Conservation (phyloP, 1,140 invertebrate species). For the Sarcophaga bullata region DNA sequence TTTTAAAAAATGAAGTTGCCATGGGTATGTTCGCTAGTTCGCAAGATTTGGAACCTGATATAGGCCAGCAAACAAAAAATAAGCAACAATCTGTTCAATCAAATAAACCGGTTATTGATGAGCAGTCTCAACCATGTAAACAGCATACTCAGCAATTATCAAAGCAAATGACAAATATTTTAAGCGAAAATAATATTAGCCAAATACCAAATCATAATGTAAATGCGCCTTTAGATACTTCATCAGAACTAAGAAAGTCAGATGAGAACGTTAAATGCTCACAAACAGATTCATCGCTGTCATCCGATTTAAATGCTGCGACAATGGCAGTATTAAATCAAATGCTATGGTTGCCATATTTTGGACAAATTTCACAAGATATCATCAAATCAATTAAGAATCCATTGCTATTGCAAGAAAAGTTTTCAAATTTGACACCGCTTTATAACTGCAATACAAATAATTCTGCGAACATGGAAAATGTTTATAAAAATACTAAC, state of each 20-base stretch:
- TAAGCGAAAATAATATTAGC: neutral
- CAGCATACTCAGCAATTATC: neutral
- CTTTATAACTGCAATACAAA: constrained; percentile 55
- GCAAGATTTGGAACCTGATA: neutral
- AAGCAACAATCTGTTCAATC: neutral
- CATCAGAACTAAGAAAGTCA: neutral
- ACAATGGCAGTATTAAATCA: constrained; percentile 75
- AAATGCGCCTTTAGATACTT: neutral
- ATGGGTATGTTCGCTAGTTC: constrained; percentile 43
- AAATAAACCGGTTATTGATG: neutral
- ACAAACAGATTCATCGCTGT: constrained; percentile 67
- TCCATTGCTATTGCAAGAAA: constrained; percentile 57
- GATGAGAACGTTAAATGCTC: constrained; percentile 58
- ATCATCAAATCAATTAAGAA: constrained; percentile 68
- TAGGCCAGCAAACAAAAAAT: neutral
- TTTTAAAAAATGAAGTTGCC: constrained; percentile 70
- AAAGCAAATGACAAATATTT: neutral
- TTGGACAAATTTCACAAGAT: constrained; percentile 72
- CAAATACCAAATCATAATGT: neutral
- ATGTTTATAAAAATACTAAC: constrained; percentile 56
- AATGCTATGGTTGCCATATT: constrained; percentile 77
- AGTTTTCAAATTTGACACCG: constrained; percentile 53
- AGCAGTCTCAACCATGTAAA: neutral
- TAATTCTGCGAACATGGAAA: constrained; percentile 58
- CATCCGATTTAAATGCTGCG: constrained; percentile 73